phyloP scores from a whole-genome alignment of 2,888 invertebrate species.

The Tinea trinotella region DNA sequence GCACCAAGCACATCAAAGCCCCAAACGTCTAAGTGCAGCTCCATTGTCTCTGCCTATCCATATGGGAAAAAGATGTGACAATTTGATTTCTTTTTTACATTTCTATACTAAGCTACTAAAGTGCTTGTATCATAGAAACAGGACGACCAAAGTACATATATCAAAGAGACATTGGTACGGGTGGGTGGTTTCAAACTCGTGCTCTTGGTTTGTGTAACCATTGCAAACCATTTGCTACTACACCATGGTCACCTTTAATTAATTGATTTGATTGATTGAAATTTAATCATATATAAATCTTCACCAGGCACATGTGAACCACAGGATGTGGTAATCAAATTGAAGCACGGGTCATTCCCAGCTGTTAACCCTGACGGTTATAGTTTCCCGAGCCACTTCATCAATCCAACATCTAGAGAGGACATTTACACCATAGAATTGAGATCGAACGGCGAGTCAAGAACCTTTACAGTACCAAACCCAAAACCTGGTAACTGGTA shows the following conservation, averaged over 20 bases:
- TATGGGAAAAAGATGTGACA: no score
- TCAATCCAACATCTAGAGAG: constrained; percentile 60
- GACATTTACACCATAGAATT: constrained; percentile 71
- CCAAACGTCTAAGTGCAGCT: no score
- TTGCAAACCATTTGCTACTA: neutral
- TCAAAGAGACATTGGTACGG: no score
- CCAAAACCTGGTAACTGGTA: constrained; percentile 86
- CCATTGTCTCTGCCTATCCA: no score
- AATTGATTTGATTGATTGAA: neutral
- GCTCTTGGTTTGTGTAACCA: no score
- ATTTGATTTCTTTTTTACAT: no score
- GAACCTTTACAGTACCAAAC: constrained; percentile 73
- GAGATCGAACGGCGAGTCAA: constrained; percentile 73
- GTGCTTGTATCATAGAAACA: no score
- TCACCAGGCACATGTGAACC: constrained; percentile 73
- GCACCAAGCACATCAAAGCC: no score
- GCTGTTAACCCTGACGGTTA: constrained; percentile 87
- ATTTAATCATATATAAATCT: neutral
- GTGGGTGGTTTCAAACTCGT: no score
- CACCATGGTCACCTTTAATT: neutral
- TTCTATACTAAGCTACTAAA: no score
- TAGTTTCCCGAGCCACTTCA: constrained; percentile 78
- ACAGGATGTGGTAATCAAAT: constrained; percentile 76
- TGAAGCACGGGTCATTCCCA: constrained; percentile 88
- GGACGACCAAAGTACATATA: no score